Evolutionary conservation across 92 coral and sea anemone genomes (phyloP).

Genomic region (Porites evermanni): DNA sequence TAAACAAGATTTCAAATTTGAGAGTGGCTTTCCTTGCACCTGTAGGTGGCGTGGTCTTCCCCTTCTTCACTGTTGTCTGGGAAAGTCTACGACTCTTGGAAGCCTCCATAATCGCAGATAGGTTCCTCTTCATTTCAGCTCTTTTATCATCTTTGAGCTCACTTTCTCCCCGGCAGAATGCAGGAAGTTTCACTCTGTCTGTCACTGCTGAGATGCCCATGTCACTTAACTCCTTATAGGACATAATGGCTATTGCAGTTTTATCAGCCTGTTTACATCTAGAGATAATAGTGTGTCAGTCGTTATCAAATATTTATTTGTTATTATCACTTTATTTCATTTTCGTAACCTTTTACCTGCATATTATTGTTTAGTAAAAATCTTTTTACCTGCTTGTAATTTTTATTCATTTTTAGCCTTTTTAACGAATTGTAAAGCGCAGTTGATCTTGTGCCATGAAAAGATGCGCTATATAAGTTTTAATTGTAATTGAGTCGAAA

Average conservation of each 20-base stretch:
- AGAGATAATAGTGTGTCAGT: background rate
- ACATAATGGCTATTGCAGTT: slow-evolving; percentile 17
- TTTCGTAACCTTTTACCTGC: background rate
- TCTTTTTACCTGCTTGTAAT: background rate
- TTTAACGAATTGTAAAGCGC: too few species aligned
- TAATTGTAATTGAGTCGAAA: too few species aligned
- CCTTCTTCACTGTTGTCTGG: slow-evolving; percentile 2
- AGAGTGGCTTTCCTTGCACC: slow-evolving; percentile 41
- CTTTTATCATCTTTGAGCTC: slow-evolving; percentile 4
- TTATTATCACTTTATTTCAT: background rate
- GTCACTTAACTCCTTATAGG: slow-evolving; percentile 7
- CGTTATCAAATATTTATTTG: background rate
- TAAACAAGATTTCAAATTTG: slow-evolving; percentile 40
- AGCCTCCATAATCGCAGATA: background rate
- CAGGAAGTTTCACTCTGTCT: slow-evolving; percentile 27
- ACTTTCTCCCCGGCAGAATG: slow-evolving; percentile 28
- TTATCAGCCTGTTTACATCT: slow-evolving; percentile 12
- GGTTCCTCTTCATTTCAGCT: slow-evolving; percentile 4
- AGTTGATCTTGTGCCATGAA: too few species aligned
- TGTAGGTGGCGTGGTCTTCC: background rate
- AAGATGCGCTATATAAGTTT: too few species aligned
- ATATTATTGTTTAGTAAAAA: background rate
- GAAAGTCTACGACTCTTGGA: slow-evolving; percentile 2
- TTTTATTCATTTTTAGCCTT: too few species aligned
- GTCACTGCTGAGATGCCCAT: background rate